Evolutionary conservation across 2,797 vertebrate species (phyloP), one percentile per base, ranked within the genome.

Genomic region (Sebastes baramenuke): DNA sequence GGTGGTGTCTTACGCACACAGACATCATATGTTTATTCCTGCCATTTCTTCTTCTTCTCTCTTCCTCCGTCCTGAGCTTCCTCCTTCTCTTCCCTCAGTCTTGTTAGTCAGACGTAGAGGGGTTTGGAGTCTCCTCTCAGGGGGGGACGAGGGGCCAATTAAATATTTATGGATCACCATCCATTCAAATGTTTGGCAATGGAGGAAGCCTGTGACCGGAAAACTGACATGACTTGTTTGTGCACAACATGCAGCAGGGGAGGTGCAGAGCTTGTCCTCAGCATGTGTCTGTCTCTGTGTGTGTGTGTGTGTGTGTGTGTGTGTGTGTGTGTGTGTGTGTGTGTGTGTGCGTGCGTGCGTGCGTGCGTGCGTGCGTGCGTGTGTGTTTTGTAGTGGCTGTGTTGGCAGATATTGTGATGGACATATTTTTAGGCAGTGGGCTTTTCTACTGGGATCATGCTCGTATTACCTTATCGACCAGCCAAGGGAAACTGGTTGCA

Each of bases 141-240:
- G 10, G 27, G 84, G 84, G 65, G 69, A 79, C 34, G 22, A 72
- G 71, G 58, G 70, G 64, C 68, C 88, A 93, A 94, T 94, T 92
- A 92, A 94, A 94, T 93, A 93, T 93, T 93, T 91, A 93, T 92
- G 90, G 91, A 89, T 93, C 93, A 93, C 88, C 87, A 91, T 93
- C 86, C 89, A 90, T 92, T 90, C 77, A 87, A 86, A 88, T 93
- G 90, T 88, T 93, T 84, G 74, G 81, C 82, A 86, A 82, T 67
- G 75, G 83, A 79, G 77, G 71, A 74, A 85, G 61, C 59, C 81
- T 77, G 82, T 92, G 93, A 93, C 92, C 83, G 75, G 82, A 91
- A 91, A 89, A 68, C 55, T 84, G 87, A 87, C 90, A 91, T 74
- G 81, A 83, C 79, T 85, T 90, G 90, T 87, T 93, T 92, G 80